Percentiles rank a stretch among this genome's conserved stretches.
phyloP scores from a whole-genome alignment of 1,140 invertebrate species.

The Parapsyche elsis region DNA sequence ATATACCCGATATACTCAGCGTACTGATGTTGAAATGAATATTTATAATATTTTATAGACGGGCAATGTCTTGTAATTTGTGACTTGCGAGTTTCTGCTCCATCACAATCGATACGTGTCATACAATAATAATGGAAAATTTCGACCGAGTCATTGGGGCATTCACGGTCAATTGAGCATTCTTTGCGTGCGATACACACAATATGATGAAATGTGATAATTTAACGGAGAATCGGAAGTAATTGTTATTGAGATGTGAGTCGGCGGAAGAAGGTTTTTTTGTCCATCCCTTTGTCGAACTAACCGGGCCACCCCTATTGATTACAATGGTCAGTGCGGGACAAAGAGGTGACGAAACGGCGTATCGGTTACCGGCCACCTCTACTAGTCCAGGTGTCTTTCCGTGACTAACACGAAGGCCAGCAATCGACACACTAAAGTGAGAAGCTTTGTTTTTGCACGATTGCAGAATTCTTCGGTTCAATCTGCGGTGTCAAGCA shows the following conservation, averaged over 20 bases:
- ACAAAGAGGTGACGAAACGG: constrained; percentile 43
- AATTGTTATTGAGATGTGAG: constrained; percentile 33
- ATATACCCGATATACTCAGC: too few relatives aligned
- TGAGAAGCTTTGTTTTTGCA: neutral
- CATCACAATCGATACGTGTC: too few relatives aligned
- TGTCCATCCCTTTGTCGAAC: constrained; percentile 19
- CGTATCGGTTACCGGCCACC: constrained; percentile 41
- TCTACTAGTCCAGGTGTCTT: constrained; percentile 8
- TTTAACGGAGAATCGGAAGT: constrained; percentile 43
- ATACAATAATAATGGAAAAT: too few relatives aligned
- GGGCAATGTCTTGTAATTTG: too few relatives aligned
- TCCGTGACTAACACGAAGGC: neutral
- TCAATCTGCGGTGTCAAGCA: constrained; percentile 32
- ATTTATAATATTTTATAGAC: too few relatives aligned
- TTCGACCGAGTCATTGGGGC: too few relatives aligned
- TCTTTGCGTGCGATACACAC: neutral
- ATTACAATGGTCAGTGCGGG: constrained; percentile 46
- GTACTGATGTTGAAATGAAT: too few relatives aligned
- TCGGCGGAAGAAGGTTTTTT: constrained; percentile 34
- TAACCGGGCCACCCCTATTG: constrained; percentile 37
- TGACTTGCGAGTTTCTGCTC: too few relatives aligned
- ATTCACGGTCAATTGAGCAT: neutral
- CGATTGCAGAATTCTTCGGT: neutral
- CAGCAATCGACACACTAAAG: too few relatives aligned
- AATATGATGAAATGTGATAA: constrained; percentile 27